Conservation (phyloP, 2,797 vertebrate genomes). For the Threskiornis aethiopicus region DNA sequence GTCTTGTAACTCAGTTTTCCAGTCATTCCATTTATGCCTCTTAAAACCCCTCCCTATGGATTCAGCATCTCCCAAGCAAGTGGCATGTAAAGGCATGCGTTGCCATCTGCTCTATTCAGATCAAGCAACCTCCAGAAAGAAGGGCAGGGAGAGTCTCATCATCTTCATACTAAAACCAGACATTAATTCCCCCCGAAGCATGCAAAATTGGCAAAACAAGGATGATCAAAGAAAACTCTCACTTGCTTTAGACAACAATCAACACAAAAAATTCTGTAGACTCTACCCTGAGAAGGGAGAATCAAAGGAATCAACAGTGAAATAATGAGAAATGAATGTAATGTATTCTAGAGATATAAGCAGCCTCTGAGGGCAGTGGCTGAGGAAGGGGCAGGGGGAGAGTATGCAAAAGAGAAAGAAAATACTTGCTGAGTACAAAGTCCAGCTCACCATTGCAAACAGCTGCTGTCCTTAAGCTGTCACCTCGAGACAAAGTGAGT, state of each 20-base stretch:
- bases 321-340: not conserved
- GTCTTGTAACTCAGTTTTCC: not conserved
- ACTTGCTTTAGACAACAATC: not conserved
- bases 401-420: not conserved
- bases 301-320: slow-evolving; percentile 2
- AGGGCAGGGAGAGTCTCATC: not conserved
- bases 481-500: not conserved
- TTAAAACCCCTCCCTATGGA: not conserved
- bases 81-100: not conserved
- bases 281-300: not conserved
- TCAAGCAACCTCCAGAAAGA: not conserved
- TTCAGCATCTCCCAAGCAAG: not conserved
- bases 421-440: not conserved
- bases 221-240: not conserved
- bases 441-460: not conserved
- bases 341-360: not conserved
- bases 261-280: not conserved
- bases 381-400: not conserved
- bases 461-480: not conserved
- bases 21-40: not conserved
- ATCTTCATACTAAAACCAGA: not conserved
- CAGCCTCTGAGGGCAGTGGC: not conserved
- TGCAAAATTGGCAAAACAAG: not conserved
- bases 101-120: not conserved
- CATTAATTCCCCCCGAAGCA: not conserved